Percentiles rank a stretch among this genome's conserved stretches.
These are phyloP conservation scores for Biston betularia DNA, from an alignment of 2,888 invertebrate species.

Conservation along the genomic window DNA sequence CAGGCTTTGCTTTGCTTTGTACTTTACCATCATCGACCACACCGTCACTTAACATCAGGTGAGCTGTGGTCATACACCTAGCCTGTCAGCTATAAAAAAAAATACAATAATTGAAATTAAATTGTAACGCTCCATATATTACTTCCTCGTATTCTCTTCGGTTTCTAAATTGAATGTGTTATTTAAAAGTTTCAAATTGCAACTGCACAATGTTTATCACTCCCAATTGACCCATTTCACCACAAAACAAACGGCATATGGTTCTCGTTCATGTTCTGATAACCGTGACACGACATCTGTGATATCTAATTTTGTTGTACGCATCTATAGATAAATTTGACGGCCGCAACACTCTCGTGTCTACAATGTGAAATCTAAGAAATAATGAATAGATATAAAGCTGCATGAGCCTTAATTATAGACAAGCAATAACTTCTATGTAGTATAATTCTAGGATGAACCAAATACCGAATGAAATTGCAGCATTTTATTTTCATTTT, in stretches of 20 bases:
- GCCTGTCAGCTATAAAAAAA: too few species aligned
- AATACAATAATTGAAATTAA: too few species aligned
- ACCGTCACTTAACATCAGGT: too few species aligned
- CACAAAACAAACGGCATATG: conserved; percentile 32
- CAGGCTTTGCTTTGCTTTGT: too few species aligned
- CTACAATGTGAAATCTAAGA: neutral
- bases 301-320: conserved; percentile 22
- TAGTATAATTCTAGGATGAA: too few species aligned
- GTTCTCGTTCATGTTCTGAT: conserved; percentile 32
- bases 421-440: too few species aligned
- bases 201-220: neutral
- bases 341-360: conserved; percentile 14
- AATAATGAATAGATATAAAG: neutral
- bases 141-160: too few species aligned
- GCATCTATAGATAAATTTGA: conserved; percentile 41
- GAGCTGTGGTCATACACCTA: too few species aligned
- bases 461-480: too few species aligned
- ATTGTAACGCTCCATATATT: too few species aligned
- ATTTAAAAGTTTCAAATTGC: neutral
- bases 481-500: too few species aligned
- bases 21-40: too few species aligned
- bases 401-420: neutral
- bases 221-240: conserved; percentile 3
- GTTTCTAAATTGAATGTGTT: neutral
- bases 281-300: conserved; percentile 42